These are phyloP conservation scores for Lates japonicus DNA, from an alignment of 2,797 vertebrate species.

Conservation along the genomic window DNA sequence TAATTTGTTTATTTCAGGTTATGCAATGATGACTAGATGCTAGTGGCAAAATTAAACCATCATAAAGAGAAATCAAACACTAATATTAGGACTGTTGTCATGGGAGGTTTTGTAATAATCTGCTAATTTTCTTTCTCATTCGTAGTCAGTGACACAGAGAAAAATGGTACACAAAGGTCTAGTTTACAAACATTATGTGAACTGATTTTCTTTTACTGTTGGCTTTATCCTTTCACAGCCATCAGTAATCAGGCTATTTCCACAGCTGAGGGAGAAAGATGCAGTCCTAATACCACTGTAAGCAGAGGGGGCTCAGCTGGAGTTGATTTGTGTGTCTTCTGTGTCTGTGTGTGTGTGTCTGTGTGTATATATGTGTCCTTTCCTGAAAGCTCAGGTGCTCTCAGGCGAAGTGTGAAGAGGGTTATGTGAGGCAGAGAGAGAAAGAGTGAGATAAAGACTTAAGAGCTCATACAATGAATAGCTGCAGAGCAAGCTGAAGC, in stretches of 20 bases:
- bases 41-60: constrained; percentile 9
- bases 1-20: constrained; percentile 21
- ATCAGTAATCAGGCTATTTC: constrained; percentile 67
- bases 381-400: constrained; percentile 76
- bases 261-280: constrained; percentile 66
- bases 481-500: constrained; percentile 50
- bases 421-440: constrained; percentile 69
- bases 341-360: constrained; percentile 21
- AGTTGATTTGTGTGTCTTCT: constrained; percentile 38
- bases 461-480: constrained; percentile 63
- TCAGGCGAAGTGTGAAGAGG: constrained; percentile 72
- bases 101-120: constrained; percentile 5
- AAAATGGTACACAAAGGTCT: constrained; percentile 9
- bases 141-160: constrained; percentile 1
- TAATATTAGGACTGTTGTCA: constrained; percentile 7
- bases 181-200: constrained; percentile 32
- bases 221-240: constrained; percentile 50
- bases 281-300: constrained; percentile 64
- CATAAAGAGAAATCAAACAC: constrained; percentile 21
- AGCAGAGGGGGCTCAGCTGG: constrained; percentile 73
- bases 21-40: constrained; percentile 11
- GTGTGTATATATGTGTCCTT: constrained; percentile 37
- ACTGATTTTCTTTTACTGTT: neutral
- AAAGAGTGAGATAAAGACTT: constrained; percentile 64
- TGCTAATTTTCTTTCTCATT: neutral